Conservation (phyloP, 2,113 vertebrate species). For the Fulmarus glacialis region DNA sequence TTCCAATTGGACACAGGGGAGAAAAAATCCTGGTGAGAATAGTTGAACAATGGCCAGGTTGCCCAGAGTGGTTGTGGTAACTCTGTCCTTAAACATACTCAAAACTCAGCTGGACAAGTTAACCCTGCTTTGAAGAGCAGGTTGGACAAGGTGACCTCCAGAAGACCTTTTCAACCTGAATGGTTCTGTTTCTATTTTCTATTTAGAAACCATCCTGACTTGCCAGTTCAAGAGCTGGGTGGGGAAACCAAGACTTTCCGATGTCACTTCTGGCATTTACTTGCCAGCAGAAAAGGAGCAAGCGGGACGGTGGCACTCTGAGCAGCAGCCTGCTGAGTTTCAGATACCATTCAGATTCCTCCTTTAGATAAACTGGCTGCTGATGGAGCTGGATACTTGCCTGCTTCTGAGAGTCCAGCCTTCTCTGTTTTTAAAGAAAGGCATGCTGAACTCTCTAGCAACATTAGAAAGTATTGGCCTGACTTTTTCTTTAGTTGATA, state of each 20-base stretch:
- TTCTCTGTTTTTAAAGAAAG: background rate
- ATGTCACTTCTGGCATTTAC: background rate
- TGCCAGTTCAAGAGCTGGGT: background rate
- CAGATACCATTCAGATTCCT: background rate
- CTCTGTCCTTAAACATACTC: background rate
- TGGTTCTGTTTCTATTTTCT: background rate
- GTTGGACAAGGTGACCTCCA: background rate
- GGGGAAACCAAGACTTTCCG: background rate
- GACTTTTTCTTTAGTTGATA: background rate
- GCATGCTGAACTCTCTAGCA: background rate
- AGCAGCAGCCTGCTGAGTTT: background rate
- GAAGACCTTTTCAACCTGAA: background rate
- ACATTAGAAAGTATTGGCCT: background rate
- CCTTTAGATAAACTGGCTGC: background rate
- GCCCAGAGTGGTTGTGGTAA: background rate
- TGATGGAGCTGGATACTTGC: background rate
- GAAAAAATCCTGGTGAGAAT: background rate
- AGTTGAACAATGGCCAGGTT: background rate
- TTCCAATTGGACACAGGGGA: background rate
- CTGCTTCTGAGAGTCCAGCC: background rate
- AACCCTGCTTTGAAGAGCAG: background rate
- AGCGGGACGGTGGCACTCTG: background rate
- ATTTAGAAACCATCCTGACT: background rate
- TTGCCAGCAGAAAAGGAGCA: background rate
- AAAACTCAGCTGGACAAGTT: background rate